These are phyloP conservation scores for Megalops cyprinoides DNA, from an alignment of 2,797 vertebrate genomes.

Conservation along the genomic window DNA sequence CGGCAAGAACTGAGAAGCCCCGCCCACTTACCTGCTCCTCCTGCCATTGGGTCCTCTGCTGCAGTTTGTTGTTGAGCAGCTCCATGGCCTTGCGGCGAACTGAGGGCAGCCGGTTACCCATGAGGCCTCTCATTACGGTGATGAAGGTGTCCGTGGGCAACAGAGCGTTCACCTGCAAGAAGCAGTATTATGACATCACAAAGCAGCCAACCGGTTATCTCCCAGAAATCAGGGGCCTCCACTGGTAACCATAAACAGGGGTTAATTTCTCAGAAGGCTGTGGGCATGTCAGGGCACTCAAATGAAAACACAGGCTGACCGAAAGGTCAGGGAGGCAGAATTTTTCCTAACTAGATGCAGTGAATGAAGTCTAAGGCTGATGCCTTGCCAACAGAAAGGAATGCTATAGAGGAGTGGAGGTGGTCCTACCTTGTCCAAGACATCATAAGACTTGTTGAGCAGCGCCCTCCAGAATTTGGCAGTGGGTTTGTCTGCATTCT, in stretches of 20 bases:
- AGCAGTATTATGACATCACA: background rate
- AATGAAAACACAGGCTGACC: no score
- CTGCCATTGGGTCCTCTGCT: conserved; percentile 80
- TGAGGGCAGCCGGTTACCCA: conserved; percentile 82
- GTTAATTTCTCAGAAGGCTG: no score
- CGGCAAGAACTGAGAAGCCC: background rate
- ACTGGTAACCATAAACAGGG: no score
- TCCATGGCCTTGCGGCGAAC: conserved; percentile 95
- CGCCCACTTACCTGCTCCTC: conserved; percentile 73
- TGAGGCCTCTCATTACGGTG: conserved; percentile 83
- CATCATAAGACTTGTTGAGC: conserved; percentile 89
- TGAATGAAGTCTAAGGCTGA: no score
- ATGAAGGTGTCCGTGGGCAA: conserved; percentile 91
- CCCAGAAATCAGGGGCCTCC: no score
- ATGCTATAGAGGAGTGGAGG: background rate
- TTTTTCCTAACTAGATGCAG: no score
- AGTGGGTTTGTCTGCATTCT: conserved; percentile 81
- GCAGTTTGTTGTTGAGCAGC: conserved; percentile 92
- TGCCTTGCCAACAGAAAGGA: background rate
- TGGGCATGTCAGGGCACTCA: no score
- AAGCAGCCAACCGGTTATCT: no score
- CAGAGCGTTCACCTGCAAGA: conserved; percentile 84
- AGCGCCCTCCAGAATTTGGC: conserved; percentile 95
- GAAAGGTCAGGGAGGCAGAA: no score
- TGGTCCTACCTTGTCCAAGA: conserved; percentile 86